phyloP scores from a whole-genome alignment of 2,888 invertebrate genomes.

The Phrixothrix hirtus region DNA sequence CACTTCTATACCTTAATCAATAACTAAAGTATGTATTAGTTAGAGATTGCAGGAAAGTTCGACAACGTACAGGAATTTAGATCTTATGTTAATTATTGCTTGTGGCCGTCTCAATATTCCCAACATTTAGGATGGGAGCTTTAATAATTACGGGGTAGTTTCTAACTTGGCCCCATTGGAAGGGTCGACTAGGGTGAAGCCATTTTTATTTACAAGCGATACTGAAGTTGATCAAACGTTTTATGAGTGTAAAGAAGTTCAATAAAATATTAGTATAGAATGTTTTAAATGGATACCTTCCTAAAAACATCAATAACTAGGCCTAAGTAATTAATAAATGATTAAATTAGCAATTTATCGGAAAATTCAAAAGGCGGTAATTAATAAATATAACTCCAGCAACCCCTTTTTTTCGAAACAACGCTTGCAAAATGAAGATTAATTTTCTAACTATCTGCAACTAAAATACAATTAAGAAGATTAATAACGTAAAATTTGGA shows the following conservation, averaged over 20 bases:
- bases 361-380: too few species aligned
- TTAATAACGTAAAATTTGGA: constrained; percentile 43
- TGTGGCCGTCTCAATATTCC: constrained; percentile 53
- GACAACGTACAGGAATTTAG: constrained; percentile 42
- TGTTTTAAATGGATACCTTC: too few species aligned
- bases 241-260: too few species aligned
- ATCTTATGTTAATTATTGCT: constrained; percentile 54
- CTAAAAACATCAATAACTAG: too few species aligned
- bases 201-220: constrained; percentile 29
- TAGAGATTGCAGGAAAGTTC: constrained; percentile 40
- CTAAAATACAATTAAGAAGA: constrained; percentile 50
- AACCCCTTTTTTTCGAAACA: too few species aligned
- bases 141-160: constrained; percentile 49
- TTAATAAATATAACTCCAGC: too few species aligned
- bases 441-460: constrained; percentile 41
- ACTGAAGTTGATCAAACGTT: constrained; percentile 23
- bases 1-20: constrained; percentile 31
- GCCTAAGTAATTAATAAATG: too few species aligned
- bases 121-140: constrained; percentile 46
- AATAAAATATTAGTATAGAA: too few species aligned
- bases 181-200: constrained; percentile 29
- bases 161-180: constrained; percentile 41
- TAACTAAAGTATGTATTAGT: constrained; percentile 38
- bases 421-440: too few species aligned
- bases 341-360: too few species aligned